Conservation (phyloP, 1,140 invertebrate genomes). For the Dinothrombium tinctorium region DNA sequence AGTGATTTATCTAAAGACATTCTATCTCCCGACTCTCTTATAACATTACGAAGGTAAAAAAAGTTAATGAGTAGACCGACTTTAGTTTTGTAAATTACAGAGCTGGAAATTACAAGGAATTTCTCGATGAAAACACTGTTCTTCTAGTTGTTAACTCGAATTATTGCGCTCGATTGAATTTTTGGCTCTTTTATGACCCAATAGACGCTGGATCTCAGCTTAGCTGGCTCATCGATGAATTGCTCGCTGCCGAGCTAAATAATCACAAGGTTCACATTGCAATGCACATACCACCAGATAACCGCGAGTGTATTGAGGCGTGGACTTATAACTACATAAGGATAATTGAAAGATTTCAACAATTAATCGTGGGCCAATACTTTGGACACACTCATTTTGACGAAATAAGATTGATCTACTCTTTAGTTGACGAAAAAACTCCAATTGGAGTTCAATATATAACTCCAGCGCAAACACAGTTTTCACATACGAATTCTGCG, state of each 20-base stretch:
- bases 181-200: slow-evolving; percentile 5
- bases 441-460: slow-evolving; percentile 24
- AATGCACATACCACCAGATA: slow-evolving; percentile 76
- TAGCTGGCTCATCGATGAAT: no score
- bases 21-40: no score
- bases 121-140: no score
- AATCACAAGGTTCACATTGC: no score
- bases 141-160: slow-evolving; percentile 9
- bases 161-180: slow-evolving; percentile 7
- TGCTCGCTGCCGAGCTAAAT: no score
- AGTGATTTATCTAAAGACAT: no score
- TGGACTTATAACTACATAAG: slow-evolving; percentile 25
- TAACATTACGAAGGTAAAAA: no score
- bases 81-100: no score
- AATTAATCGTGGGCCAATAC: slow-evolving; percentile 26
- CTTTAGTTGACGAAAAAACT: slow-evolving; percentile 15
- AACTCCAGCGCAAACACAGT: slow-evolving; percentile 24
- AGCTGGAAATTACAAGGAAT: no score
- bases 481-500: slow-evolving; percentile 41
- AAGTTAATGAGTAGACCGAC: no score
- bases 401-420: slow-evolving; percentile 24
- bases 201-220: slow-evolving; percentile 6
- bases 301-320: slow-evolving; percentile 43
- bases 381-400: slow-evolving; percentile 27
- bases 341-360: slow-evolving; percentile 25